These are phyloP conservation scores for Gila robusta DNA, from an alignment of 2,797 vertebrate species.

Conservation along the genomic window DNA sequence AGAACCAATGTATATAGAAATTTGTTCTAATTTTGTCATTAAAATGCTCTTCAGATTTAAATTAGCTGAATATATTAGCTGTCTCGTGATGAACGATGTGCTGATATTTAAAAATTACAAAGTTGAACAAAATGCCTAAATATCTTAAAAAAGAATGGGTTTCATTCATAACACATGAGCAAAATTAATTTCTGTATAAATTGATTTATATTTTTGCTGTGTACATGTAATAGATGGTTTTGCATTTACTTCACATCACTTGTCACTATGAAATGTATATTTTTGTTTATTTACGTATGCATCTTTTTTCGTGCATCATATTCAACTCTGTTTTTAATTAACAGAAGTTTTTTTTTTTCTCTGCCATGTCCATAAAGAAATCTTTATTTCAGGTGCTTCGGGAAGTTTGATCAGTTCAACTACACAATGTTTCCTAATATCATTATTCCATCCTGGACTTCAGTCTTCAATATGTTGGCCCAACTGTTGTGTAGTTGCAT, in stretches of 20 bases:
- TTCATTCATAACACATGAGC: background rate
- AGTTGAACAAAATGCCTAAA: background rate
- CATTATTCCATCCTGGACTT: background rate
- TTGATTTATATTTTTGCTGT: no score
- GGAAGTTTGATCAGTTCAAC: background rate
- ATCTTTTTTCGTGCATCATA: background rate
- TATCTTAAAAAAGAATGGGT: background rate
- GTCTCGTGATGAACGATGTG: background rate
- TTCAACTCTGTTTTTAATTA: background rate
- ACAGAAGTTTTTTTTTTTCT: background rate
- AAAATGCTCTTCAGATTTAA: background rate
- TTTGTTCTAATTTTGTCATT: background rate
- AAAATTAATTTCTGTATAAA: no score
- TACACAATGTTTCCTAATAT: background rate
- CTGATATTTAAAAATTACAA: background rate
- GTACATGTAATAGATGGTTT: no score
- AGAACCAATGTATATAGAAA: background rate
- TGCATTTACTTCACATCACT: no score
- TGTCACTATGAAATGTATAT: no score
- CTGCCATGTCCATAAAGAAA: background rate
- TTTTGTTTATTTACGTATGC: background rate
- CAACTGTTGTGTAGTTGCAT: background rate
- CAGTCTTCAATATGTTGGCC: background rate
- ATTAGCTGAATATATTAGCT: background rate
- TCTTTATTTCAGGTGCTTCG: background rate